Evolutionary conservation across 2,113 vertebrate genomes (phyloP), one percentile per base, ranked within the genome.

Genomic region (Sula dactylatra): DNA sequence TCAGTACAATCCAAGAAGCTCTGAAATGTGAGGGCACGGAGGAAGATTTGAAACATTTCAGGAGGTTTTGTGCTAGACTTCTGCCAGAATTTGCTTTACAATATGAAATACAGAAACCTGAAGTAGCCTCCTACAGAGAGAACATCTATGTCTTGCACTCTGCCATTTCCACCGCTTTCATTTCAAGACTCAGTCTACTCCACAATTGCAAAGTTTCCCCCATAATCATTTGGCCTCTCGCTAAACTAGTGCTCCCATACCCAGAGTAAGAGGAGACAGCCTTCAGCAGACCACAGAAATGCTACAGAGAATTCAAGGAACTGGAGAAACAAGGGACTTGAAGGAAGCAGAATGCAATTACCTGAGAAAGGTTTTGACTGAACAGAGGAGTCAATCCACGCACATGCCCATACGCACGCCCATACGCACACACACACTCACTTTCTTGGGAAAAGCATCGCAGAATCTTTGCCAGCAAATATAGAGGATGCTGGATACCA

Each of bases 321-420:
- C 55, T 18, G 65, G 59, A 50, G 65, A 61, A 78, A 52, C 15
- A 31, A 44, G 13, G 31, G 44, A 38, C 44, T 32, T 2, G 1
- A 72, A 76, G n/a, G 58, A 86, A 89, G n/a, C 16, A 66, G 67
- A 93, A 76, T 31, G 25, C 13, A 54, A 50, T 24, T 42, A 44
- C 32, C 58, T 38, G 17, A 59, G 42, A 38, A 66, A 52, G 56
- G 13, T 31, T 82, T 71, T 44, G 65, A 21, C 45, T 62, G 52
- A 62, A 25, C 36, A 88, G 55, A 90, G 50, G 52, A 65, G 59
- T 55, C 40, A 42, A 27, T 77, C 11, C 59, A 29, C 5, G 8
- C 10, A 19, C 1, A 1, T 6, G 9, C 2, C 6, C 19, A 25
- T 3, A 7, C 12, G 7, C 2, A 4, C 2, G 10, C 19, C 13